Evolutionary conservation across 2,888 invertebrate genomes (phyloP).

Genomic region (Punctoribates punctum): DNA sequence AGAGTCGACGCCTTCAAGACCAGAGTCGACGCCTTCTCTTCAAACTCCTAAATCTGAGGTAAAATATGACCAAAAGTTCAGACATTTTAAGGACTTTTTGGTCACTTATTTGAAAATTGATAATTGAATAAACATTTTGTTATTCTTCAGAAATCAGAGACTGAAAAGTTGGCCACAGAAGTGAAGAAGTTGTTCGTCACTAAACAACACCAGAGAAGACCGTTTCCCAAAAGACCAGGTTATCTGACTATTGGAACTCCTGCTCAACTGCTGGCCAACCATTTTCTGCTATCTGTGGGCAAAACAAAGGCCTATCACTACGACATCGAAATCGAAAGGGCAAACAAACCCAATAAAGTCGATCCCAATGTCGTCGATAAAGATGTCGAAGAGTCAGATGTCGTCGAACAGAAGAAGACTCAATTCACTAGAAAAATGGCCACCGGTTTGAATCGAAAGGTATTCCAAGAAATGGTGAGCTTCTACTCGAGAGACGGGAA

Average conservation of each 20-base stretch:
- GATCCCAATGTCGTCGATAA: background rate
- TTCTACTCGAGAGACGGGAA: background rate
- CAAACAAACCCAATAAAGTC: background rate
- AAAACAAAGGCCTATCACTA: conserved; percentile 32
- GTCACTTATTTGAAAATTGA: too few species aligned
- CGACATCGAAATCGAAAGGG: conserved; percentile 34
- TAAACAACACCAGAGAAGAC: background rate
- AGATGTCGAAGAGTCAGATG: background rate
- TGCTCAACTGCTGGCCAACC: background rate
- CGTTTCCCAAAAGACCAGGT: conserved; percentile 8
- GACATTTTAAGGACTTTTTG: too few species aligned
- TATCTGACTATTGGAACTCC: background rate
- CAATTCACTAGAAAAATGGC: background rate
- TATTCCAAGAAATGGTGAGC: background rate
- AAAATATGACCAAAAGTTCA: too few species aligned
- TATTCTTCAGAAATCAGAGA: background rate
- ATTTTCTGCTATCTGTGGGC: conserved; percentile 19
- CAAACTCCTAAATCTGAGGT: too few species aligned
- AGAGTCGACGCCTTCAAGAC: too few species aligned
- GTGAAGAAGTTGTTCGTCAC: background rate
- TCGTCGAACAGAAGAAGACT: background rate
- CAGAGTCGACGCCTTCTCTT: too few species aligned
- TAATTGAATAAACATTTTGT: background rate
- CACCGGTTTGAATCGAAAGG: background rate
- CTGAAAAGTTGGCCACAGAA: background rate